Evolutionary conservation across 2,797 vertebrate species (phyloP), one percentile per base, ranked within the genome.

Genomic region (Diplodus sargus): DNA sequence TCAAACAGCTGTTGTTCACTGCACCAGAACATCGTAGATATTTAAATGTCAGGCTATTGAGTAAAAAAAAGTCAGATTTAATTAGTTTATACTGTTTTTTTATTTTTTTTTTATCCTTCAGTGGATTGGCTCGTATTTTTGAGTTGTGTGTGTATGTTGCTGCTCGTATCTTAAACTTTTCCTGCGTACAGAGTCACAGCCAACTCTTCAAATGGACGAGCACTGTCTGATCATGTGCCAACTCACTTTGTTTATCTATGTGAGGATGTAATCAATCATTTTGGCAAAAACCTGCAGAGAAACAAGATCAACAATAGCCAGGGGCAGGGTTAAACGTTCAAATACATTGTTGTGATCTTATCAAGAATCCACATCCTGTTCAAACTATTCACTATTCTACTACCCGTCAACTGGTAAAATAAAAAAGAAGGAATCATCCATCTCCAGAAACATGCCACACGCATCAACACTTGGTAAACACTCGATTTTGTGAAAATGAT

Each of bases 1-100:
- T 85, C 39, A 63, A 74, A 83, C 48, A 57, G 53, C 57, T 76
- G 51, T 28, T 17, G 14, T 66, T 52, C 16, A 30, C 2, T 63
- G 23, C 42, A 72, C 43, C 20, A 49, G 4, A 10, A 75, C 43
- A 22, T 56, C 76, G 49, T 39, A n/a, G 18, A 59, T 79, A 63
- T 68, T 75, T 61, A 64, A 67, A 65, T 62, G 28, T 58, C 7
- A 14, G 14, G 15, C 25, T 42, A 54, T 15, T 28, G 15, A 23
- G 52, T 30, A 2, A 39, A 17, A 39, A 39, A 60, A 3, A 22
- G 20, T 18, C 45, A 54, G 20, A 14, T 23, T 22, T 12, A 62
- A 57, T 34, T 22, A 57, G 15, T 51, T 30, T 5, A 18, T 45
- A 7, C 12, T 43, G 9, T 34, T 6, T 34, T 34, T 34, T 34